These are phyloP conservation scores for Microcebus griseorufus DNA, from an alignment of 2,113 vertebrate genomes.

Conservation along the genomic window DNA sequence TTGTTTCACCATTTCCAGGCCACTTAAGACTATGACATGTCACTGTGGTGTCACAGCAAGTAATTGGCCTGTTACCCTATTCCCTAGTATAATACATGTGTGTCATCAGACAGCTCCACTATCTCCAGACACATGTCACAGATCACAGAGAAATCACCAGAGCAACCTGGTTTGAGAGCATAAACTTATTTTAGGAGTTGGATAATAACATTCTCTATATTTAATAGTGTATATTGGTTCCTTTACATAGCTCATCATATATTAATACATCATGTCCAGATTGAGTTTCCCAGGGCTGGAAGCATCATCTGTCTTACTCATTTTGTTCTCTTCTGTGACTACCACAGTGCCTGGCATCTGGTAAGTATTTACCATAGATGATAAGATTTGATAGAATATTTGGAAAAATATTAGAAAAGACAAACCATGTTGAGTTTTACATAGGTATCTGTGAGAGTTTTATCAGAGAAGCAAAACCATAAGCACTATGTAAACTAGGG, in stretches of 20 bases:
- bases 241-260: not conserved
- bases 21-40: slow-evolving; percentile 29
- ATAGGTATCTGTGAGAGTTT: slow-evolving; percentile 9
- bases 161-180: not conserved
- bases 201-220: slow-evolving; percentile 2
- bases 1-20: slow-evolving; percentile 54
- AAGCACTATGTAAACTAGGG: slow-evolving; percentile 29
- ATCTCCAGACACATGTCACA: slow-evolving; percentile 27
- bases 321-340: slow-evolving; percentile 41
- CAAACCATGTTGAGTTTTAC: slow-evolving; percentile 42
- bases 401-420: slow-evolving; percentile 24
- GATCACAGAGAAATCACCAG: slow-evolving; percentile 19
- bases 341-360: slow-evolving; percentile 21
- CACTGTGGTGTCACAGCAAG: slow-evolving; percentile 5
- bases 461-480: slow-evolving; percentile 47
- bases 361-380: slow-evolving; percentile 21
- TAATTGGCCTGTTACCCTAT: slow-evolving; percentile 7
- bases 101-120: not conserved
- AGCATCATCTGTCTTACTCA: slow-evolving; percentile 29
- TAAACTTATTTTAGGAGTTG: slow-evolving; percentile 39
- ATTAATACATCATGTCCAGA: not conserved
- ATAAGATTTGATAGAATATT: slow-evolving; percentile 35
- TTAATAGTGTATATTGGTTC: not conserved
- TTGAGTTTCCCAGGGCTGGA: not conserved
- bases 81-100: not conserved